phyloP scores from a whole-genome alignment of 2,113 vertebrate species.

The Austrofundulus limnaeus region DNA sequence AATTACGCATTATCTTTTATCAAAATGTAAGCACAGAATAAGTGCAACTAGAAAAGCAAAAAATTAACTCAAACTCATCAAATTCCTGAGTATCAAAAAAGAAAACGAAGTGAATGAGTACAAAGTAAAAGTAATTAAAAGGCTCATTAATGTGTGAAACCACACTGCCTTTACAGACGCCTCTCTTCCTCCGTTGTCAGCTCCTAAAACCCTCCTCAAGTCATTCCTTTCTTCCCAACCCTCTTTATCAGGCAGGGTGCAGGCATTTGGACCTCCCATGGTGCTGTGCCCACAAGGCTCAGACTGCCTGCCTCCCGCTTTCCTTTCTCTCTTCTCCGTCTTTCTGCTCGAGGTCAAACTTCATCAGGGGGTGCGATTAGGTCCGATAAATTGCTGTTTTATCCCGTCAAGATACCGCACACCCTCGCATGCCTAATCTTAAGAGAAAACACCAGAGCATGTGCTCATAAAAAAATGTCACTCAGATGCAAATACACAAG shows the following conservation, averaged over 20 bases:
- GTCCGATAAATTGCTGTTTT: conserved; percentile 48
- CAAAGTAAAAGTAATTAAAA: not conserved
- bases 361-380: conserved; percentile 52
- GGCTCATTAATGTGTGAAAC: not conserved
- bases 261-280: conserved; percentile 58
- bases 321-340: conserved; percentile 51
- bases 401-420: conserved; percentile 24
- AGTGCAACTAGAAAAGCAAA: not conserved
- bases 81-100: conserved; percentile 1
- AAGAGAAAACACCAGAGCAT: conserved; percentile 11
- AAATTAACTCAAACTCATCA: conserved; percentile 2
- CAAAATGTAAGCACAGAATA: not conserved
- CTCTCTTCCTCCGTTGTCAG: conserved; percentile 9
- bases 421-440: conserved; percentile 6
- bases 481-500: conserved; percentile 8
- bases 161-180: not conserved
- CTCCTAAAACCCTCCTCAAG: conserved; percentile 21
- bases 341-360: conserved; percentile 60
- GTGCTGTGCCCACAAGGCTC: conserved; percentile 59
- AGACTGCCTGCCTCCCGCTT: conserved; percentile 39
- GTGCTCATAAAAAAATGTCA: conserved; percentile 12
- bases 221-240: conserved; percentile 37
- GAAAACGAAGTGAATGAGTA: not conserved
- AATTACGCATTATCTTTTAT: not conserved
- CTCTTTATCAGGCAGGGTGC: conserved; percentile 67